Evolutionary conservation across 2,113 vertebrate species (phyloP).

Genomic region (Ammodytes dubius): DNA sequence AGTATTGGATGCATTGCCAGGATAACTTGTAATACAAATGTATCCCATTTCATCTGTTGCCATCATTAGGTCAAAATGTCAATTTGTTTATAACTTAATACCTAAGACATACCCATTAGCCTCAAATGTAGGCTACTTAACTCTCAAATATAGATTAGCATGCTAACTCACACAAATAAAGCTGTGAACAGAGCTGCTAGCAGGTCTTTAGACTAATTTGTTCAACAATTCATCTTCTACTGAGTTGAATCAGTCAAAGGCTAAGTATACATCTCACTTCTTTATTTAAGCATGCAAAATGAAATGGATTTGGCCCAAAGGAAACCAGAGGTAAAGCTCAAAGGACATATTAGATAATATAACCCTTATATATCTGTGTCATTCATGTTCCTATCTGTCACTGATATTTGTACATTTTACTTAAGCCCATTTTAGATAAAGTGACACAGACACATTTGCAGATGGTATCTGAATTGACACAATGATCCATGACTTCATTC

Average conservation of each 20-base stretch:
- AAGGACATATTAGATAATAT: not conserved
- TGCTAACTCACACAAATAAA: too few relatives aligned
- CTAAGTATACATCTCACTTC: not conserved
- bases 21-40: too few relatives aligned
- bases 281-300: not conserved
- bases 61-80: too few relatives aligned
- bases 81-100: not conserved
- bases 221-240: not conserved
- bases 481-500: conserved; percentile 6
- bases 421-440: not conserved
- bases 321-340: not conserved
- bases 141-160: too few relatives aligned
- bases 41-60: too few relatives aligned
- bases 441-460: too few relatives aligned
- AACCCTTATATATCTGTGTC: not conserved
- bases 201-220: not conserved
- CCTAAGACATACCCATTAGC: not conserved
- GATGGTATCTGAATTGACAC: not conserved
- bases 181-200: too few relatives aligned
- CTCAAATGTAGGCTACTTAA: not conserved
- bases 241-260: not conserved
- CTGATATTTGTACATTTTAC: not conserved
- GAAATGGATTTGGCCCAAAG: not conserved
- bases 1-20: too few relatives aligned
- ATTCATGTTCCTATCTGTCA: not conserved